These are phyloP conservation scores for Plestiodon gilberti DNA, from an alignment of 2,113 vertebrate genomes.

Conservation along the genomic window DNA sequence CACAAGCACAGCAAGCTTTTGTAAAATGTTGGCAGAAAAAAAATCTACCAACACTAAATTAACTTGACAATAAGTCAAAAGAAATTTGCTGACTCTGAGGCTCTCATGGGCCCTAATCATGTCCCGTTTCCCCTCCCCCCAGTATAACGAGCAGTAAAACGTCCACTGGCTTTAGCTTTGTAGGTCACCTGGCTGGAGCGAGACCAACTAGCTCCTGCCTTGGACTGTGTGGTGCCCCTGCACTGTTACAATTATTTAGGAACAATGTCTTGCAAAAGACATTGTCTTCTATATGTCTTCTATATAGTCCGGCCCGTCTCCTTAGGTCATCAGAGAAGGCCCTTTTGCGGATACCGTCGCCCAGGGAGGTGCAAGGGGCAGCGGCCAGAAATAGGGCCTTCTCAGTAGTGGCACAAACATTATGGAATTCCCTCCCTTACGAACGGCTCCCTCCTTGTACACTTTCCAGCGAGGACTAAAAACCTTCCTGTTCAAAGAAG, in stretches of 20 bases:
- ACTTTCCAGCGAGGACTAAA: too few species aligned
- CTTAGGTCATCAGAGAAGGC: too few species aligned
- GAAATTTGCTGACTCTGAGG: constrained; percentile 51
- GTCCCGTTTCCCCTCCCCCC: too few species aligned
- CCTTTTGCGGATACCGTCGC: too few species aligned
- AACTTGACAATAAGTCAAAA: constrained; percentile 51
- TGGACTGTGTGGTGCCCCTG: background rate
- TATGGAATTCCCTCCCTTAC: too few species aligned
- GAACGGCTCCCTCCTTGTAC: too few species aligned
- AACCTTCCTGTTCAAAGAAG: too few species aligned
- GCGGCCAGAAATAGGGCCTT: too few species aligned
- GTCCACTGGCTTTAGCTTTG: constrained; percentile 1
- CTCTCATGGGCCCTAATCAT: constrained; percentile 32
- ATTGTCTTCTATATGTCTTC: background rate
- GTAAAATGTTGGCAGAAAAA: constrained; percentile 50
- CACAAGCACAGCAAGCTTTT: constrained; percentile 34
- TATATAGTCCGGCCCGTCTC: too few species aligned
- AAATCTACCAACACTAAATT: constrained; percentile 50
- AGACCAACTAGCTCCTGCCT: background rate
- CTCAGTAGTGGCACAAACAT: too few species aligned
- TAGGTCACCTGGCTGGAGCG: background rate
- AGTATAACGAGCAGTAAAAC: background rate
- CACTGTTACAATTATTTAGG: background rate
- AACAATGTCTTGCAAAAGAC: background rate
- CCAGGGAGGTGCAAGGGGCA: too few species aligned